A percentile compares a stretch with the other conserved stretches of the same genome.
Conservation (phyloP, 2,888 invertebrate genomes). For the Pristionchus exspectatus region DNA sequence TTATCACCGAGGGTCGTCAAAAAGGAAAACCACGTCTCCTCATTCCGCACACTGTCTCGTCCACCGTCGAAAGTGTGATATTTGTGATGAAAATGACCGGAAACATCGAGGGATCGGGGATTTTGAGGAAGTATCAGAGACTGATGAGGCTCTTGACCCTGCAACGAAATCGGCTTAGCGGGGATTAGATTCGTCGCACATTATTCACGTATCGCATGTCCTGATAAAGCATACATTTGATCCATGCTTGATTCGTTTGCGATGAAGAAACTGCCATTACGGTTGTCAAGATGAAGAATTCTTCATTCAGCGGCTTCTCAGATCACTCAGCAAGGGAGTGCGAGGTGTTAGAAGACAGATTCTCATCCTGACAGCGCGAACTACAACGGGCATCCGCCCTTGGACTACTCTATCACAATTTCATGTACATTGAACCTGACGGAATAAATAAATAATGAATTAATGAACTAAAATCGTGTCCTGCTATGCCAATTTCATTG, state of each 20-base stretch:
- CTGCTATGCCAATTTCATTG: not conserved
- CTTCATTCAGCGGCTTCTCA: too few relatives aligned
- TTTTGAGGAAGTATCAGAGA: not conserved
- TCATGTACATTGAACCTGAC: too few relatives aligned
- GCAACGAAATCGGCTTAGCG: not conserved
- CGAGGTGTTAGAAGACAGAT: not conserved
- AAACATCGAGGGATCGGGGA: not conserved
- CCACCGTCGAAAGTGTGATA: not conserved
- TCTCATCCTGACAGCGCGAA: not conserved
- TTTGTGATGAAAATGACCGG: not conserved
- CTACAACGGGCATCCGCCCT: too few relatives aligned
- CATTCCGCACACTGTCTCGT: too few relatives aligned
- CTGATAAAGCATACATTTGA: not conserved
- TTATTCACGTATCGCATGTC: not conserved
- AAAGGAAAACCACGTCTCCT: too few relatives aligned
- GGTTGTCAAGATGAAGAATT: too few relatives aligned
- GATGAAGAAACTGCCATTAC: too few relatives aligned
- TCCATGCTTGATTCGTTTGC: too few relatives aligned
- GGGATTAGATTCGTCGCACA: too few relatives aligned
- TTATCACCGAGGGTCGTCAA: not conserved
- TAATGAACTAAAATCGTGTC: not conserved
- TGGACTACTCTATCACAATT: too few relatives aligned
- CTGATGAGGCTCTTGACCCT: not conserved
- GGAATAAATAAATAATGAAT: too few relatives aligned
- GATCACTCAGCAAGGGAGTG: too few relatives aligned